Conservation (phyloP, 2,888 invertebrate genomes). For the Piscicola geometra region DNA sequence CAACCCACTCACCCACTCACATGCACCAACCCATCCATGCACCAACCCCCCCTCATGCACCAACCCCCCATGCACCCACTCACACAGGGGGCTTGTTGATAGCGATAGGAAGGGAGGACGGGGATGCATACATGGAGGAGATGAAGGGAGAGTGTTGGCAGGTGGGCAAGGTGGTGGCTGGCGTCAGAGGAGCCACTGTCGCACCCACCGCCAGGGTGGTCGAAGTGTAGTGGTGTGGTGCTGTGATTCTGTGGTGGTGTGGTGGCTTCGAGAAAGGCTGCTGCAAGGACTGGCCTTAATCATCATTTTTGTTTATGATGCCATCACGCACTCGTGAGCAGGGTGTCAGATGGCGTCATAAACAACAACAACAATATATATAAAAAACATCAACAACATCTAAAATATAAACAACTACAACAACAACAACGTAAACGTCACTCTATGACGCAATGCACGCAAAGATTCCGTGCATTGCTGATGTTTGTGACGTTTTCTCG, state of each 20-base stretch:
- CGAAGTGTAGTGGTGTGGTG: background rate
- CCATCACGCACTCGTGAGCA: background rate
- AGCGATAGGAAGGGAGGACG: constrained; percentile 83
- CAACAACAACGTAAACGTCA: background rate
- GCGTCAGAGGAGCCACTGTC: constrained; percentile 71
- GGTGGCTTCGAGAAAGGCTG: background rate
- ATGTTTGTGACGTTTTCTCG: constrained; percentile 3
- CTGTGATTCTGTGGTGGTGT: too few relatives aligned
- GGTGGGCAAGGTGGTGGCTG: constrained; percentile 89
- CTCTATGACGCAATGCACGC: background rate
- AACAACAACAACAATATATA: background rate
- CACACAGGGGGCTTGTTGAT: constrained; percentile 72
- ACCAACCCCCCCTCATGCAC: background rate
- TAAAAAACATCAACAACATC: background rate
- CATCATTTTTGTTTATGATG: background rate
- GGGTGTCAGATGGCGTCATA: background rate
- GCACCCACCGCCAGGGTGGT: background rate
- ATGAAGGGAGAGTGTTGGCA: constrained; percentile 91
- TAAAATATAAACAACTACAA: background rate
- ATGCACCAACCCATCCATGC: constrained; percentile 14
- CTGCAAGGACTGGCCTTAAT: background rate
- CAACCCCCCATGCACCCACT: too few relatives aligned
- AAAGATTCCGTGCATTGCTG: background rate
- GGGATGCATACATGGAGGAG: constrained; percentile 85
- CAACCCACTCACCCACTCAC: too few relatives aligned